Evolutionary conservation across 2,888 invertebrate species (phyloP).

Genomic region (Epiblema foenella): DNA sequence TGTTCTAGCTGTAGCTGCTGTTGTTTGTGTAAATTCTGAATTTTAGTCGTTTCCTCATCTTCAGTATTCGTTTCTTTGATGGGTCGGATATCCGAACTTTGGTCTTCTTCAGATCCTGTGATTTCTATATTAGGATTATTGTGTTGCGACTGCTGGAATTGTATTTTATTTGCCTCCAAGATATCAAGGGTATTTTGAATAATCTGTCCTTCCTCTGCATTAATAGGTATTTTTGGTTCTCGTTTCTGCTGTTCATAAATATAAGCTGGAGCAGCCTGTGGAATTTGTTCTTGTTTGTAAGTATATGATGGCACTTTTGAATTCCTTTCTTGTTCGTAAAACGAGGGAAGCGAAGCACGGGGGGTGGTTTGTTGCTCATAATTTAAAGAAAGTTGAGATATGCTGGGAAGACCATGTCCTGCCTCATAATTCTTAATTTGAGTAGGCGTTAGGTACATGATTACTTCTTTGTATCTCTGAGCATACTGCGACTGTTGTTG

Average conservation of each 20-base stretch:
- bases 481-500: slow-evolving; percentile 37
- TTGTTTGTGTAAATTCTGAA: slow-evolving; percentile 1
- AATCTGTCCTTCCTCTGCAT: slow-evolving; percentile 34
- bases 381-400: background rate
- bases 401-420: slow-evolving; percentile 51
- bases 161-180: slow-evolving; percentile 37
- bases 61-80: slow-evolving; percentile 44
- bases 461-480: slow-evolving; percentile 64
- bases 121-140: slow-evolving; percentile 25
- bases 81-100: slow-evolving; percentile 21
- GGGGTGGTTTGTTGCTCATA: background rate
- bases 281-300: background rate
- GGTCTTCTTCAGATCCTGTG: slow-evolving; percentile 17
- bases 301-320: background rate
- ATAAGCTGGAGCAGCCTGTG: slow-evolving; percentile 38
- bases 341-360: background rate
- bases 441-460: slow-evolving; percentile 69
- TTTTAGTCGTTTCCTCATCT: slow-evolving; percentile 42
- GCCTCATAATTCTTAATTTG: slow-evolving; percentile 67
- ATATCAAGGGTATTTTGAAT: slow-evolving; percentile 39
- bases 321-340: background rate
- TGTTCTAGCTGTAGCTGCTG: slow-evolving; percentile 32
- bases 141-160: slow-evolving; percentile 3
- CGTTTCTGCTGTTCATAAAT: slow-evolving; percentile 22
- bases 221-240: slow-evolving; percentile 16